Evolutionary conservation across 2,113 vertebrate genomes (phyloP), one percentile per base, ranked within the genome.

Genomic region (Cnemophilus loriae): DNA sequence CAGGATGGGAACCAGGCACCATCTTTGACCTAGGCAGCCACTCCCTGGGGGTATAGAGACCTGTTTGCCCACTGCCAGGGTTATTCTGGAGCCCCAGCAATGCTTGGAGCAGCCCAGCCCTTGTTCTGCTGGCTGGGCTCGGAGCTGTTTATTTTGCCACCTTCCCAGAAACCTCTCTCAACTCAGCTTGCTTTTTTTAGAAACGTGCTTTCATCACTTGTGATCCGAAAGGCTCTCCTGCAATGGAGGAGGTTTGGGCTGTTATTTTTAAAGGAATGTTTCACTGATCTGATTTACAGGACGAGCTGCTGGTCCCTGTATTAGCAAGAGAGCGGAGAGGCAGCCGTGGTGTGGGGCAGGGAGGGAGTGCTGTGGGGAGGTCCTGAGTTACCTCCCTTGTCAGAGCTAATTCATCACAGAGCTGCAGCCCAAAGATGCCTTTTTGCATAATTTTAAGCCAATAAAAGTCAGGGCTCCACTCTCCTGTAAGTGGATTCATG

Each of bases 181-280:
- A 4, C 30, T 83, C 59, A 28, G 46, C 57, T 87, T 6, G 17
- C 60, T 94, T 88, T 92, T 96, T 95, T 69, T 91, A 79, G 93
- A 50, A 82, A 20, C 2, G 1, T 53, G 55, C 85, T 96, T 94
- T 91, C 92, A 95, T 94, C 82, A 69, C 94, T 94, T 95, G 64
- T 96, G 77, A 94, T 88, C 46, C 10, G 8, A 50, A 95, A 92
- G 90, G 50, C 88, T 88, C 79, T 95, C 70, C 88, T 88, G 92
- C 59, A 76, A 68, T 92, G 85, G 88, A 88, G 82, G 92, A 95
- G 88, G 5, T 90, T 80, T 92, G 39, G 67, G 71, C 92, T 86
- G 79, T 86, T 95, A 88, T 95, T 97, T 96, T 96, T 92, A 92
- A 90, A 90, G 69, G 92, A 76, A 60, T 80, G 85, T 94, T 96